These are phyloP conservation scores for Creontiades dilutus DNA, from an alignment of 2,888 invertebrate species.

Conservation along the genomic window DNA sequence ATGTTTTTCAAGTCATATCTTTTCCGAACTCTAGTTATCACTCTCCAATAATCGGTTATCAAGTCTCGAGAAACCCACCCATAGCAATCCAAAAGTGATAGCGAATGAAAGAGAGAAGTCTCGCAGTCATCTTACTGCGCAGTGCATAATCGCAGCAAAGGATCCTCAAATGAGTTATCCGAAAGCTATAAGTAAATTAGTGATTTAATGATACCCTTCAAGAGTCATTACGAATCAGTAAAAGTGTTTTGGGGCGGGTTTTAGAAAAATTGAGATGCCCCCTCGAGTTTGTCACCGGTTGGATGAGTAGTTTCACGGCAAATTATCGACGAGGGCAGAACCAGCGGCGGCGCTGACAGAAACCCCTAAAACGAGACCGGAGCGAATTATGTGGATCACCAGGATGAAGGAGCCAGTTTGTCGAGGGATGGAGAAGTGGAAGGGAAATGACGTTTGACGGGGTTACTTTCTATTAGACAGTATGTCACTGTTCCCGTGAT, in stretches of 20 bases:
- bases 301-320: constrained; percentile 1
- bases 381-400: constrained; percentile 49
- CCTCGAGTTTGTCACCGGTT: constrained; percentile 17
- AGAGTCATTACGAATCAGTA: constrained; percentile 19
- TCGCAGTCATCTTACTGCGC: neutral
- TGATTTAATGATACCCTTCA: neutral
- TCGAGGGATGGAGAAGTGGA: neutral
- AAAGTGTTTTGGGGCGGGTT: constrained; percentile 33
- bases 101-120: neutral
- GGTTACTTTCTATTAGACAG: constrained; percentile 47
- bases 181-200: constrained; percentile 16
- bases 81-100: neutral
- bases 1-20: too few relatives aligned
- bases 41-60: too few relatives aligned
- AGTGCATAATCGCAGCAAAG: neutral
- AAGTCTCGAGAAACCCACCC: too few relatives aligned
- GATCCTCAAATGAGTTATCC: neutral
- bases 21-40: too few relatives aligned
- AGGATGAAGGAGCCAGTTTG: constrained; percentile 37
- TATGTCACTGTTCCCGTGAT: constrained; percentile 51
- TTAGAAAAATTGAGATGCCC: neutral
- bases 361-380: constrained; percentile 37
- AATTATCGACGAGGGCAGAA: constrained; percentile 14
- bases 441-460: constrained; percentile 39
- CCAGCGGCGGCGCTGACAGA: neutral